Evolutionary conservation across 1,140 invertebrate species (phyloP).

Genomic region (Laodelphax striatellus): DNA sequence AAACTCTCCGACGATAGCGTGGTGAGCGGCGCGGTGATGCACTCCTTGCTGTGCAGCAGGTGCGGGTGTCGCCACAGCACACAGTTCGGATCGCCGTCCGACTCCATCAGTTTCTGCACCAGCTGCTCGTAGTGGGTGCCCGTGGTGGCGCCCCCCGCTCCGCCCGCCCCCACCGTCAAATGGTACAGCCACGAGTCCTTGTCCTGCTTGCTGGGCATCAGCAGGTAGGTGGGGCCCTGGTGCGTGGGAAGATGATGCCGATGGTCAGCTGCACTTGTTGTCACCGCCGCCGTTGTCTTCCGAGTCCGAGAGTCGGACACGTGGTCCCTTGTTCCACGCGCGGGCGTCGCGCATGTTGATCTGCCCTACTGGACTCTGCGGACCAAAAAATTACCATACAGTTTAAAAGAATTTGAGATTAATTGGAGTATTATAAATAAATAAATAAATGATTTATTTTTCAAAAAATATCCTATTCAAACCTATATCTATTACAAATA

Average conservation of each 20-base stretch:
- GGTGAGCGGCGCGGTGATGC: constrained; percentile 70
- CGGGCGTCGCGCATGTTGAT: constrained; percentile 87
- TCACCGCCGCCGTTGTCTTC: constrained; percentile 64
- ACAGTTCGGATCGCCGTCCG: constrained; percentile 85
- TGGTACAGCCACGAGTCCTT: constrained; percentile 90
- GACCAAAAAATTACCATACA: too few relatives aligned
- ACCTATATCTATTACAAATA: too few relatives aligned
- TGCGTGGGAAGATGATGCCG: constrained; percentile 88
- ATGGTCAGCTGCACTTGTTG: constrained; percentile 61
- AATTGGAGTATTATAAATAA: too few relatives aligned
- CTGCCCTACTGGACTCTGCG: constrained; percentile 83
- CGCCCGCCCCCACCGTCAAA: constrained; percentile 83
- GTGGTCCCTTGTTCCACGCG: constrained; percentile 84
- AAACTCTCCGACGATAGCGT: constrained; percentile 73
- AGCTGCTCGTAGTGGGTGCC: constrained; percentile 92
- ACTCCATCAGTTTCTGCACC: constrained; percentile 89
- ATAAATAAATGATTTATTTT: too few relatives aligned
- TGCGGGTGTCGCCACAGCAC: constrained; percentile 89
- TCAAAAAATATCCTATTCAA: too few relatives aligned
- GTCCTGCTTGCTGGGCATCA: constrained; percentile 77
- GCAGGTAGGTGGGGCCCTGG: constrained; percentile 82
- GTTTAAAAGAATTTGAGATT: too few relatives aligned
- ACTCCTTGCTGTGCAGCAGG: constrained; percentile 81
- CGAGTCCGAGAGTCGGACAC: constrained; percentile 82
- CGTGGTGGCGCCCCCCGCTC: constrained; percentile 66